Conservation (phyloP, 2,113 vertebrate species). For the Malurus melanocephalus region DNA sequence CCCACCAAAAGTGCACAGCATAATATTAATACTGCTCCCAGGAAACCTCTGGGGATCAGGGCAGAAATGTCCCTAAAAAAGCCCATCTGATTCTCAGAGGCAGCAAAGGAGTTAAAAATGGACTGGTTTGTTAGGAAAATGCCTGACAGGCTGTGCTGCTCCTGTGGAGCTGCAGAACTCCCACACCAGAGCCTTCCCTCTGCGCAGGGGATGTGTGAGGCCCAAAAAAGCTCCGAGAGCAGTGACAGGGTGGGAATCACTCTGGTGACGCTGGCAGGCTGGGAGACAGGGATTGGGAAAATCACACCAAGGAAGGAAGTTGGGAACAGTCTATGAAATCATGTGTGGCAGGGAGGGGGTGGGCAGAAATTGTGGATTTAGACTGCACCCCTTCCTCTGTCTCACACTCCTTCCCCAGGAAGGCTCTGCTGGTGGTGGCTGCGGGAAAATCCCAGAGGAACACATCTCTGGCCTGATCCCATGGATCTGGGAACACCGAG, state of each 20-base stretch:
- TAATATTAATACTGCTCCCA: background rate
- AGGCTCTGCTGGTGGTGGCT: background rate
- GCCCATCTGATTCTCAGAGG: background rate
- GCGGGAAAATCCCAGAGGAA: background rate
- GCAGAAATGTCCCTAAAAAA: background rate
- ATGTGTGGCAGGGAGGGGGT: background rate
- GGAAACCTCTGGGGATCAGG: background rate
- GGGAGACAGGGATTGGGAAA: background rate
- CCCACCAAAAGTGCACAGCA: too few relatives aligned
- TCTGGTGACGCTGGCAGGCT: fast-evolving
- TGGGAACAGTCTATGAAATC: background rate
- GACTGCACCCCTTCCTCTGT: background rate
- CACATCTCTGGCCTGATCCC: background rate
- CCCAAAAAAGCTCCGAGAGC: background rate
- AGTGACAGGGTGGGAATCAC: background rate
- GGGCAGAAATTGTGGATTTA: background rate
- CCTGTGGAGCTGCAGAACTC: background rate
- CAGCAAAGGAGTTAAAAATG: background rate
- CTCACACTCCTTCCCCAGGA: background rate
- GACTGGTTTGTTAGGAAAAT: background rate
- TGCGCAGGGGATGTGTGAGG: background rate
- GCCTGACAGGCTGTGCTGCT: background rate
- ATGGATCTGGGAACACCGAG: fast-evolving
- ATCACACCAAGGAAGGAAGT: background rate
- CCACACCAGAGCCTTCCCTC: background rate